Base-by-base conservation (phyloP, 2,888 invertebrate genomes). In the Anoplius nigerrimus region DNA sequence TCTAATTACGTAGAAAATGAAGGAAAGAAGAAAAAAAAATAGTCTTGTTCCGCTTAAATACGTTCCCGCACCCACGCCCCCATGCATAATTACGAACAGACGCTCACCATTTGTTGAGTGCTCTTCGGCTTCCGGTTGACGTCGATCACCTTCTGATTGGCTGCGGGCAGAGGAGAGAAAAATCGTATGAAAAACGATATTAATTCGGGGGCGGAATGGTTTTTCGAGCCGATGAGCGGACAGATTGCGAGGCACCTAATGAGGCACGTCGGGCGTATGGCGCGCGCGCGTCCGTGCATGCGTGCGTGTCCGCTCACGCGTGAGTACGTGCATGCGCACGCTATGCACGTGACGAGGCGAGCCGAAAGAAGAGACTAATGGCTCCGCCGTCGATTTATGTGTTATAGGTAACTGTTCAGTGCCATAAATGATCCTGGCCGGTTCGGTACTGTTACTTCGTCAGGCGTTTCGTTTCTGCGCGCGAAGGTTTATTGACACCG, bases 41-140 rank as follows among this genome's bases (percentile, higher is more conserved):
- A 2, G 27, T 27, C 27, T 27, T 27, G 2, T 6, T 27, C 27
- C 27, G 27, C 4, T 5, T 5, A 27, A 2, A 2, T 5, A 27
- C 4, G 4, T 27, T 27, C 6, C 27, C 27, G 27, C 27, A 27
- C 27, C 27, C 4, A 27, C 27, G 6, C 2, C 27, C 27, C 27
- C 34, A 34, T 34, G 11, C 34, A 6, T 11, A 34, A 34, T 11
- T 34, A 34, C 11, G 8, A 11, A 6, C 6, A 34, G 18, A 91
- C n/a, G n/a, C 95, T 94, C 87, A 97, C 97, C 97, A 97, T 97
- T 93, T 97, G 97, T 86, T 95, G 93, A 51, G 95, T 94, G 84
- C 93, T 96, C 88, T 96, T 94, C 27, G 98, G 97, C 90, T 97
- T 97, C 82, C 95, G 92, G 87, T 95, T 92, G 75, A 94, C 90